phyloP scores from a whole-genome alignment of 2,797 vertebrate genomes.

The Chromis chromis region DNA sequence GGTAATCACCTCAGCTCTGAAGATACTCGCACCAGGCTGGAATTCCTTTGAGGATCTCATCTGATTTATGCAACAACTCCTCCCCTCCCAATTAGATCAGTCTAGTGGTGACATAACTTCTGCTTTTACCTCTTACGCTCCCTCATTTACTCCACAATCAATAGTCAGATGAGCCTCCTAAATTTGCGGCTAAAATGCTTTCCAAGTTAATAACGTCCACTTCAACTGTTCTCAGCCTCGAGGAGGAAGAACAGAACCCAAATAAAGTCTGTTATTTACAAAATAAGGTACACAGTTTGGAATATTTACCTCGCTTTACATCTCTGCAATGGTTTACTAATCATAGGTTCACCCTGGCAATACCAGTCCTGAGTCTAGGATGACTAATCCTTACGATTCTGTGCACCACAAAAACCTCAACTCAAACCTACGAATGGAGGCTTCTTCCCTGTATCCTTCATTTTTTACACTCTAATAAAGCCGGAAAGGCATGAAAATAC shows the following conservation, averaged over 20 bases:
- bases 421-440: slow-evolving; percentile 17
- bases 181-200: slow-evolving; percentile 1
- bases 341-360: background rate
- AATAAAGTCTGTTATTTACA: background rate
- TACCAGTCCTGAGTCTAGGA: background rate
- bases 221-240: no score
- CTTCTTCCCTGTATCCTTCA: slow-evolving; percentile 13
- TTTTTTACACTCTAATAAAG: slow-evolving; percentile 36
- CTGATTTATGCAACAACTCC: no score
- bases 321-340: slow-evolving; percentile 1
- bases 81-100: no score
- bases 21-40: no score
- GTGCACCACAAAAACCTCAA: background rate
- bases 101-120: background rate
- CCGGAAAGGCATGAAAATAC: slow-evolving; percentile 29
- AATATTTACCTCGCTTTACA: no score
- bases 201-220: background rate
- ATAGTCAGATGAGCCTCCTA: background rate
- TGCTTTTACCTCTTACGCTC: background rate
- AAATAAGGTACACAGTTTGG: background rate
- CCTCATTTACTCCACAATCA: slow-evolving; percentile 1
- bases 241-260: no score
- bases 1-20: no score
- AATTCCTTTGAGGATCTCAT: no score
- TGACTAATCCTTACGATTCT: background rate